Percentiles rank a stretch among this genome's conserved stretches.
phyloP scores from a whole-genome alignment of 2,113 vertebrate species.

The Callopanchax toddi region DNA sequence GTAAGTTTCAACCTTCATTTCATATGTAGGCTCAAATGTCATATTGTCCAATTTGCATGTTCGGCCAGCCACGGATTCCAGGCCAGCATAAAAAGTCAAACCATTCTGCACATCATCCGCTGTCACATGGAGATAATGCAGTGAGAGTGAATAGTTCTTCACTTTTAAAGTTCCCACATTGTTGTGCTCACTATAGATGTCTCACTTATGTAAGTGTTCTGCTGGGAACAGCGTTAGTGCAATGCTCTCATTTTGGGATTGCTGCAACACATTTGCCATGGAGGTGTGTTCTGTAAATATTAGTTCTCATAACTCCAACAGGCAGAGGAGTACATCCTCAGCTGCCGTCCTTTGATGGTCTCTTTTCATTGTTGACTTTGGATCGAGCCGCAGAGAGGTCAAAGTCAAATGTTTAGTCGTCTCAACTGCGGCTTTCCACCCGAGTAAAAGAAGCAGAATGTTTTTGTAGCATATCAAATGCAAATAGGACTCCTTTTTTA shows the following conservation, averaged over 20 bases:
- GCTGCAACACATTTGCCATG: conserved; percentile 56
- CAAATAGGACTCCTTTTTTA: conserved; percentile 19
- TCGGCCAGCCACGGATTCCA: background rate
- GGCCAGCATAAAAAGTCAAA: background rate
- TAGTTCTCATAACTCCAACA: conserved; percentile 34
- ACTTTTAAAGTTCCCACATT: conserved; percentile 47
- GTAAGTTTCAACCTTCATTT: conserved; percentile 4
- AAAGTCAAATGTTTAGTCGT: conserved; percentile 46
- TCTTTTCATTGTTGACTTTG: conserved; percentile 49
- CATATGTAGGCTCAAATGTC: conserved; percentile 23
- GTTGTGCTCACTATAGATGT: conserved; percentile 35
- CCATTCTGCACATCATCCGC: conserved; percentile 24
- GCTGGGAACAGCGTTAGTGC: conserved; percentile 43
- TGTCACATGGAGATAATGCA: conserved; percentile 24
- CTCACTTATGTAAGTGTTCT: conserved; percentile 53
- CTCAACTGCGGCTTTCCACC: conserved; percentile 33
- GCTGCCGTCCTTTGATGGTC: conserved; percentile 39
- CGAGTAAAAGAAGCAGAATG: conserved; percentile 25
- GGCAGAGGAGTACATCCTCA: conserved; percentile 32
- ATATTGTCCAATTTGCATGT: conserved; percentile 22
- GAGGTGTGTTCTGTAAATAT: conserved; percentile 51
- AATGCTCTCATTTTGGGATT: conserved; percentile 55
- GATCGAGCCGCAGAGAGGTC: conserved; percentile 40
- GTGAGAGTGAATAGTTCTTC: conserved; percentile 35
- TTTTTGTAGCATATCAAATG: conserved; percentile 22